These are phyloP conservation scores for Clistopyga incitator DNA, from an alignment of 2,888 invertebrate species.

Conservation along the genomic window DNA sequence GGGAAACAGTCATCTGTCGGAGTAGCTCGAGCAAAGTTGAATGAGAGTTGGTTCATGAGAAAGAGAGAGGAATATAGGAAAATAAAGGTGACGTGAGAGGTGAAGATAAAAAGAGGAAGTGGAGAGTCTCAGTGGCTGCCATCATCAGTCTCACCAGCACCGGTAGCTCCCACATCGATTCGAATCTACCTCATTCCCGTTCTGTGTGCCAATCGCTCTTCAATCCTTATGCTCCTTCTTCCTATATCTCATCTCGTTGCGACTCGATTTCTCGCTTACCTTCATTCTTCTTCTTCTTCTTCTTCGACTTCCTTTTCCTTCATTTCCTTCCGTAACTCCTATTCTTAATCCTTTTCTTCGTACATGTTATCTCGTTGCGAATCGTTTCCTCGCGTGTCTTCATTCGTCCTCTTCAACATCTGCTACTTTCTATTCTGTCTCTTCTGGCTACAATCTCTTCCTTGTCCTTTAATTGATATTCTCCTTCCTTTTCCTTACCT, in stretches of 20 bases:
- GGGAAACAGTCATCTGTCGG: conserved; percentile 52
- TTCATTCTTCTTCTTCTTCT: not conserved
- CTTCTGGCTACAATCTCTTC: not conserved
- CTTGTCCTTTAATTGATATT: not conserved
- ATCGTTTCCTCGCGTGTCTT: not conserved
- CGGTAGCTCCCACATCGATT: conserved; percentile 24
- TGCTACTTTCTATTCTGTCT: too few species aligned
- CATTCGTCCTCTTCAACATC: too few species aligned
- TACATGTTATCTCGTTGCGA: not conserved
- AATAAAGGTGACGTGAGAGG: conserved; percentile 5
- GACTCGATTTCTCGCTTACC: not conserved
- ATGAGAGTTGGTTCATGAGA: conserved; percentile 58
- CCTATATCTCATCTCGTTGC: not conserved
- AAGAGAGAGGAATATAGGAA: conserved; percentile 31
- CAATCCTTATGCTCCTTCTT: not conserved
- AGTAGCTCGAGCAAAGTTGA: conserved; percentile 59
- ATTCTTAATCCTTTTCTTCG: not conserved
- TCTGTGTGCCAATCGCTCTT: not conserved
- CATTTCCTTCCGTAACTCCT: conserved; percentile 10
- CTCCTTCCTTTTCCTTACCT: not conserved
- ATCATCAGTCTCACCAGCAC: conserved; percentile 28
- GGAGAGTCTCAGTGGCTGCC: conserved; percentile 10
- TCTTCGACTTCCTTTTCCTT: not conserved
- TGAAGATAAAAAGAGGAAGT: conserved; percentile 31
- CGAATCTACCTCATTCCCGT: conserved; percentile 16